phyloP scores from a whole-genome alignment of 2,888 invertebrate genomes.

The Ectobius pallidus region DNA sequence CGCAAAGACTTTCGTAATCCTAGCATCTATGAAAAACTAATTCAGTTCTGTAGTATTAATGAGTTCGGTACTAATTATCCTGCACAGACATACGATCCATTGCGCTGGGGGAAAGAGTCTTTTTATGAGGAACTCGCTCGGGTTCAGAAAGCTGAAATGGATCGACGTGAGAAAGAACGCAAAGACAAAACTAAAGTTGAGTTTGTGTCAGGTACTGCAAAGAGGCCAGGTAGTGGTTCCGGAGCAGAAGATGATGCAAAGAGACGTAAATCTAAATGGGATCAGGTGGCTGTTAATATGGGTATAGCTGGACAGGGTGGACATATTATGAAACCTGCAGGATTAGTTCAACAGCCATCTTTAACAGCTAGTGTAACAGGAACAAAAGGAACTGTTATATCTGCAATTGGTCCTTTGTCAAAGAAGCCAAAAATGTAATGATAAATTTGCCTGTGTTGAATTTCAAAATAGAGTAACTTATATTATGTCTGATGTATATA shows the following conservation, averaged over 20 bases:
- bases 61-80: conserved; percentile 97
- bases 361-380: conserved; percentile 83
- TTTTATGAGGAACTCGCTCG: conserved; percentile 92
- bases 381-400: conserved; percentile 90
- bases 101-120: conserved; percentile 90
- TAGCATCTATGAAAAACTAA: conserved; percentile 96
- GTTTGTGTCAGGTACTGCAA: conserved; percentile 75
- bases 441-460: too few relatives aligned
- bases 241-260: conserved; percentile 74
- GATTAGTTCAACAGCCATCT: conserved; percentile 71
- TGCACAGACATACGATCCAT: conserved; percentile 89
- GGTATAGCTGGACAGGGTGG: conserved; percentile 52
- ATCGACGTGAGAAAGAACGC: conserved; percentile 86
- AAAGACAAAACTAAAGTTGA: conserved; percentile 86
- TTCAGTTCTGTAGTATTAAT: conserved; percentile 93
- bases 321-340: conserved; percentile 67
- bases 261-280: conserved; percentile 90
- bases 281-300: conserved; percentile 66
- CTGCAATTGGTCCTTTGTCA: conserved; percentile 89
- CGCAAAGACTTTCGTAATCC: conserved; percentile 86
- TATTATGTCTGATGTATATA: too few relatives aligned
- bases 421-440: conserved; percentile 72
- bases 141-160: conserved; percentile 91
- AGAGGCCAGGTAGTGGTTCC: conserved; percentile 50
- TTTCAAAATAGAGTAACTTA: too few relatives aligned